A percentile compares a stretch with the other conserved stretches of the same genome.
These are phyloP conservation scores for Contarinia nasturtii DNA, from an alignment of 1,140 invertebrate genomes.

Conservation along the genomic window DNA sequence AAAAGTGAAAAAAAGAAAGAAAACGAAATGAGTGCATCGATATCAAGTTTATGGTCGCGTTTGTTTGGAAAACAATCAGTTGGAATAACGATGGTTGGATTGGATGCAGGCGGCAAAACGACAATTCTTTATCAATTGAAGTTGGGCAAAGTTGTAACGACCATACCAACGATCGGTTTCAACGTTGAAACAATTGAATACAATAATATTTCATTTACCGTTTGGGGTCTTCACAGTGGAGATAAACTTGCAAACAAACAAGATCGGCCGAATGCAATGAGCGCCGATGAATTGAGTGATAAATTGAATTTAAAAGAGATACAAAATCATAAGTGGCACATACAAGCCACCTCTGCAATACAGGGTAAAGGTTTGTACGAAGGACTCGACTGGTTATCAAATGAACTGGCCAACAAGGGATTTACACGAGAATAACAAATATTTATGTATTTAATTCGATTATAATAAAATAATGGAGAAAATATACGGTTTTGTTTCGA, in stretches of 20 bases:
- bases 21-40: too few species aligned
- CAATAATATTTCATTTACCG: slow-evolving; percentile 93
- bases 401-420: slow-evolving; percentile 79
- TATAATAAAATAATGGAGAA: too few species aligned
- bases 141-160: slow-evolving; percentile 92
- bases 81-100: slow-evolving; percentile 89
- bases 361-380: slow-evolving; percentile 93
- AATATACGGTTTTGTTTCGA: too few species aligned
- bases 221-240: slow-evolving; percentile 93
- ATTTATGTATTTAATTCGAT: too few species aligned
- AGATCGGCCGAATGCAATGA: slow-evolving; percentile 96
- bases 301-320: slow-evolving; percentile 82
- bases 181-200: slow-evolving; percentile 65
- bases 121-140: slow-evolving; percentile 97
- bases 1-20: too few species aligned
- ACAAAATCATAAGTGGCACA: slow-evolving; percentile 81
- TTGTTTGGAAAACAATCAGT: slow-evolving; percentile 94
- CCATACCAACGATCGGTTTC: slow-evolving; percentile 94
- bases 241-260: slow-evolving; percentile 99
- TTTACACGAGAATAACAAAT: too few species aligned
- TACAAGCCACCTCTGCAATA: slow-evolving; percentile 93
- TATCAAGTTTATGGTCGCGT: slow-evolving; percentile 72
- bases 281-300: slow-evolving; percentile 87
- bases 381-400: slow-evolving; percentile 93
- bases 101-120: slow-evolving; percentile 95